Evolutionary conservation across 1,140 invertebrate species (phyloP).

Genomic region (Solenopsis fugax): DNA sequence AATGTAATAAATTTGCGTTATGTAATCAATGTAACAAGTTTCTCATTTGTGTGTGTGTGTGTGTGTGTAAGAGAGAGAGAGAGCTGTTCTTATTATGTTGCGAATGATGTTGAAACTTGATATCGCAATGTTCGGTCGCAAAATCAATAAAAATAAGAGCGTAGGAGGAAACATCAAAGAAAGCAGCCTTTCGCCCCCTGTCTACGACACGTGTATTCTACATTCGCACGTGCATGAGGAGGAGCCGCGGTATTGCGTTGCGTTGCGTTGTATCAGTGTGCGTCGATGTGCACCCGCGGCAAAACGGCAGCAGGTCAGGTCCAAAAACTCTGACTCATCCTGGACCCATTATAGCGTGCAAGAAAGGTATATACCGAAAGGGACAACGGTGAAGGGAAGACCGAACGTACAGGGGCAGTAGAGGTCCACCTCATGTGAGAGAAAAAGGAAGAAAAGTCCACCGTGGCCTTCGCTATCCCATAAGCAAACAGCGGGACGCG

Average conservation of each 20-base stretch:
- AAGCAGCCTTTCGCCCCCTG: conserved; percentile 48
- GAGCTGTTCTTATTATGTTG: neutral
- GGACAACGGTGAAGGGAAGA: neutral
- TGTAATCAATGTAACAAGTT: too few relatives aligned
- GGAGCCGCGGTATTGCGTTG: neutral
- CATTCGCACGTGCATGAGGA: conserved; percentile 63
- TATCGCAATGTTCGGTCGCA: conserved; percentile 65
- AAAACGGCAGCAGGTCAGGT: conserved; percentile 52
- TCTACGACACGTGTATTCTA: conserved; percentile 32
- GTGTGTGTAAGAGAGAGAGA: too few relatives aligned
- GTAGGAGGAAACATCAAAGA: conserved; percentile 67
- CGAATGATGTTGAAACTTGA: conserved; percentile 54
- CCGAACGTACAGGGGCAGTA: neutral
- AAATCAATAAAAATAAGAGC: conserved; percentile 68
- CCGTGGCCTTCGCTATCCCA: conserved; percentile 44
- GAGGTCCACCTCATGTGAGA: conserved; percentile 51
- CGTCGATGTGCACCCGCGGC: conserved; percentile 46
- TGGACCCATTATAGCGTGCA: conserved; percentile 50
- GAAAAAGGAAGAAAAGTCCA: conserved; percentile 49
- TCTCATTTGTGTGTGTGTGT: too few relatives aligned
- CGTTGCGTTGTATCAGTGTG: neutral
- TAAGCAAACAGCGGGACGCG: conserved; percentile 63
- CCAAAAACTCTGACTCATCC: conserved; percentile 67
- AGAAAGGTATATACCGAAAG: conserved; percentile 17
- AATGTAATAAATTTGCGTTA: too few relatives aligned